These are phyloP conservation scores for Phymastichus coffea DNA, from an alignment of 1,140 invertebrate species.

Conservation along the genomic window DNA sequence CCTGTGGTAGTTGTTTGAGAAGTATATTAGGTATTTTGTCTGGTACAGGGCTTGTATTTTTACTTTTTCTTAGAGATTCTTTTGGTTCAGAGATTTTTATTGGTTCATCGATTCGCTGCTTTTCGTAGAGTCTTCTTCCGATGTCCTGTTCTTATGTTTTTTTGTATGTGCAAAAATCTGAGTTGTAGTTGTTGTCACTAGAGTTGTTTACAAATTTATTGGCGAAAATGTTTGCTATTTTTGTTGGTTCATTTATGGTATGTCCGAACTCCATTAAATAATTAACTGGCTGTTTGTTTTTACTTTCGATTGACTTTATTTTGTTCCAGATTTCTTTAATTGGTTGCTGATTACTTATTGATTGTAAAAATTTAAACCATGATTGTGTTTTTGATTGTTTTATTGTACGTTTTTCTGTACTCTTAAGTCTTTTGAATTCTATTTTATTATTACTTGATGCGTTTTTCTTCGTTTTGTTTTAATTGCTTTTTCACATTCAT, in stretches of 20 bases:
- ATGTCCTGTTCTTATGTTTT: background rate
- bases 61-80: slow-evolving; percentile 19
- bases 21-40: no score
- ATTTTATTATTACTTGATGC: slow-evolving; percentile 38
- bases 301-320: no score
- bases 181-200: no score
- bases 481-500: no score
- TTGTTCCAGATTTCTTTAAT: no score
- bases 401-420: slow-evolving; percentile 32
- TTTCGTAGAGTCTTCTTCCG: background rate
- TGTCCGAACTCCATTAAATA: slow-evolving; percentile 24
- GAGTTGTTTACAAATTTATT: slow-evolving; percentile 34
- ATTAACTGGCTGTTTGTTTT: no score
- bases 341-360: no score
- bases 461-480: slow-evolving; percentile 22
- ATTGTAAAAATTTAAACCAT: slow-evolving; percentile 35
- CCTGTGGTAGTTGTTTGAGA: no score
- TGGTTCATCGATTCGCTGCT: no score
- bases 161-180: background rate
- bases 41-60: no score
- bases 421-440: slow-evolving; percentile 37
- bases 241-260: slow-evolving; percentile 25
- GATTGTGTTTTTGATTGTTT: no score
- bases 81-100: background rate
- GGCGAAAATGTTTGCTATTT: slow-evolving; percentile 34